These are phyloP conservation scores for Neolamprologus toae DNA, from an alignment of 2,113 vertebrate genomes.

Conservation along the genomic window DNA sequence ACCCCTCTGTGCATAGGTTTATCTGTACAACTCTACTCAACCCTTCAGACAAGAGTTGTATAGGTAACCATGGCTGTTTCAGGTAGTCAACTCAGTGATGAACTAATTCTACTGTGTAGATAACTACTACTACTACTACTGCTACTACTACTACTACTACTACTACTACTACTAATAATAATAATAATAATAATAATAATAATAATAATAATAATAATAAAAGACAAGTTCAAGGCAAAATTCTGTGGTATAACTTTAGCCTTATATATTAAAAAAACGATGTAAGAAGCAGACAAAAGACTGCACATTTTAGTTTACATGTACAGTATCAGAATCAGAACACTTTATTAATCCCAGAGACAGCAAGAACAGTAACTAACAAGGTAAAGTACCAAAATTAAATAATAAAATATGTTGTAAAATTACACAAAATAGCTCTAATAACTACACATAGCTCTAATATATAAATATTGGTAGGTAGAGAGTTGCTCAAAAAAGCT, in stretches of 20 bases:
- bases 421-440: background rate
- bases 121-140: background rate
- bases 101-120: background rate
- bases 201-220: background rate
- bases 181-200: background rate
- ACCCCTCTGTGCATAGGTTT: background rate
- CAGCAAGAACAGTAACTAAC: background rate
- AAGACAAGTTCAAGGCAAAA: background rate
- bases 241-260: background rate
- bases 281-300: background rate
- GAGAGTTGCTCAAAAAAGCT: background rate
- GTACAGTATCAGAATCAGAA: background rate
- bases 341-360: background rate
- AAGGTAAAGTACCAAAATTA: background rate
- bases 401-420: background rate
- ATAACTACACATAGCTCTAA: background rate
- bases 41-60: background rate
- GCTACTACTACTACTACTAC: rapidly evolving
- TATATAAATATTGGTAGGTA: background rate
- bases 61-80: background rate
- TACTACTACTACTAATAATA: rapidly evolving
- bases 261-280: background rate
- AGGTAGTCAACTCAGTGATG: background rate
- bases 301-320: background rate
- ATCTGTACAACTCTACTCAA: background rate